These are phyloP conservation scores for cattle (Bos taurus) DNA, from an alignment of 2,113 vertebrate species.

Conservation along the genomic window ARS-UCD2.0 NC_037336.1:15023001-15023500, in stretches of 20 bases:
- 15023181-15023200: not conserved
- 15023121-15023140: not conserved
- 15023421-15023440: not conserved
- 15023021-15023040: not conserved
- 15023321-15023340: not conserved
- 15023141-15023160: not conserved
- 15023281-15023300: not conserved
- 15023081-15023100: not conserved
- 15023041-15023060: not conserved
- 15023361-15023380: not conserved
- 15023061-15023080: not conserved
- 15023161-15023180: not conserved
- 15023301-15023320: not conserved
- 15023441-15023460: not conserved
- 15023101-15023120: not conserved
- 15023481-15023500: not conserved
- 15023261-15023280: not conserved
- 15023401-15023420: not conserved
- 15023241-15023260: not conserved
- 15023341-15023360: not conserved
- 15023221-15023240: rapidly evolving
- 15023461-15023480: not conserved
- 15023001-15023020: not conserved
- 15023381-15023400: not conserved
- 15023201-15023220: not conserved